Base-by-base conservation (phyloP, 2,888 invertebrate genomes). In the Anticlea derivata region DNA sequence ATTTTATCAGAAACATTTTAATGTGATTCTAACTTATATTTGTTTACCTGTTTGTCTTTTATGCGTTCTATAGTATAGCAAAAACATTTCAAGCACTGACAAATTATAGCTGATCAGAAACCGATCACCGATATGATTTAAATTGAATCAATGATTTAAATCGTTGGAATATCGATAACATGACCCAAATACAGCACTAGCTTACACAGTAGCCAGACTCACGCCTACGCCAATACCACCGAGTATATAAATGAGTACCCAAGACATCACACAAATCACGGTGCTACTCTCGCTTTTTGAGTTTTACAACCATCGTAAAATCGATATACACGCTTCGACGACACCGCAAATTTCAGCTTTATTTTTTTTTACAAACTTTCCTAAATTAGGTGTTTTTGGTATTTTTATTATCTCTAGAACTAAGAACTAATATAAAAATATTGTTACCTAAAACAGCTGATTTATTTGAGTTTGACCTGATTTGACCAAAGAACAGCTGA, bases 231-330 rank as follows among this genome's bases (percentile, higher is more conserved):
- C 52, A 60, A 46, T 26, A 66, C 66, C 59, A 69, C 43, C 39
- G 38, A 29, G 27, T 12, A 41, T 34, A 46, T 29, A 38, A 29
- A 35, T 11, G 34, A n/a, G 37, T 53, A 49, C 45, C 24, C 68
- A 69, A 70, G 71, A 73, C 71, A 73, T 76, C 73, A 78, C 78
- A 86, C 86, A 86, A 86, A 85, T 86, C 83, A 82, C 74, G 57
- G 63, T 71, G 74, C 73, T 75, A 76, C 72, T 73, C 76, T 78
- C 68, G 73, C 74, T 80, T 82, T 52, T 80, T 78, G 68, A 70
- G 72, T 76, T 79, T 81, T 77, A 80, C 75, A 75, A 65, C 70
- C 64, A 52, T 75, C 76, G 75, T 83, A 76, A 79, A 79, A 71
- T 62, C 41, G 60, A 70, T 70, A 69, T 65, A 55, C 66, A 55